These are phyloP conservation scores for Bombus pyrosoma DNA, from an alignment of 1,140 invertebrate species.

Conservation along the genomic window DNA sequence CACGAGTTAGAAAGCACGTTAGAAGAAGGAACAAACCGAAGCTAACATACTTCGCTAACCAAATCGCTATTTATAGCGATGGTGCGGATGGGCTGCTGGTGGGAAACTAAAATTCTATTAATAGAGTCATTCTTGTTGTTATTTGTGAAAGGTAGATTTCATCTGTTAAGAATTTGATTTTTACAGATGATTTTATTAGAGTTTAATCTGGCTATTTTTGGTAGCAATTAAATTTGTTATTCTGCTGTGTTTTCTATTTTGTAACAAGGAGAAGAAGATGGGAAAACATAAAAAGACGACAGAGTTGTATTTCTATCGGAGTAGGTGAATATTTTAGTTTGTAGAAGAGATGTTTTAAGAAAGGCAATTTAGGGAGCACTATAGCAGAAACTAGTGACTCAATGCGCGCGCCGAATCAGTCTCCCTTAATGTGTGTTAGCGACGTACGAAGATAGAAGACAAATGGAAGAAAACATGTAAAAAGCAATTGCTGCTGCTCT, in stretches of 20 bases:
- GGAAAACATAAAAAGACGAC: too few species aligned
- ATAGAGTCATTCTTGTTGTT: conserved; percentile 35
- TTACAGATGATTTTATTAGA: neutral
- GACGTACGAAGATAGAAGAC: conserved; percentile 35
- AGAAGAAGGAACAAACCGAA: neutral
- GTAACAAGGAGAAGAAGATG: too few species aligned
- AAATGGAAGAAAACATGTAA: conserved; percentile 24
- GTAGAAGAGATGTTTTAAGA: too few species aligned
- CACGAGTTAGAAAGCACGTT: neutral
- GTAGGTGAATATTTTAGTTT: neutral
- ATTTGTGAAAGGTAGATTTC: neutral
- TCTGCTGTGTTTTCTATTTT: neutral
- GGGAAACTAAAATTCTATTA: conserved; percentile 24
- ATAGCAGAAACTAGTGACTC: conserved; percentile 8
- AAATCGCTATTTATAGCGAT: conserved; percentile 33
- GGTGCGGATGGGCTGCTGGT: neutral
- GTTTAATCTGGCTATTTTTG: neutral
- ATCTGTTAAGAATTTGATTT: too few species aligned
- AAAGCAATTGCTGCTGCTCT: conserved; percentile 15
- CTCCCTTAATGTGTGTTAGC: conserved; percentile 17
- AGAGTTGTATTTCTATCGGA: neutral
- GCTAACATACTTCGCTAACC: conserved; percentile 9
- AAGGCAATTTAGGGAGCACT: neutral
- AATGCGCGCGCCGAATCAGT: conserved; percentile 15
- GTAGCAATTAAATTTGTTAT: neutral